Evolutionary conservation across 2,113 vertebrate species (phyloP), one percentile per base, ranked within the genome.

Genomic region (Rhinoptilus africanus): DNA sequence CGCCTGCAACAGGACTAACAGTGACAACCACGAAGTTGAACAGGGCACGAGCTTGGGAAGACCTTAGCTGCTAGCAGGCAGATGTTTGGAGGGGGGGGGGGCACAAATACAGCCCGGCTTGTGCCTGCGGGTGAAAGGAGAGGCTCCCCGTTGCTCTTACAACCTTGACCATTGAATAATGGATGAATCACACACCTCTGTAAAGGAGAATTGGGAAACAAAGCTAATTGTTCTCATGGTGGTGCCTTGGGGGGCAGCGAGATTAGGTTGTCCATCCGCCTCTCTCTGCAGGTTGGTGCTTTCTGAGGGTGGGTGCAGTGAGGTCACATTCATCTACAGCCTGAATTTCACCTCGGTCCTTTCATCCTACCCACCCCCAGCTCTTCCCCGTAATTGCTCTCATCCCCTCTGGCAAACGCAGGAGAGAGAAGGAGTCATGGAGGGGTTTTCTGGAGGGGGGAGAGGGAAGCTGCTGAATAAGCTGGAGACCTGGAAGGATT

Each of bases 381-480:
- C 87, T 92, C 76, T 59, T 78, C 66, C 48, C 84, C 1, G 0
- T 48, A 53, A 71, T 60, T 15, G 63, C 50, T 89, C 45, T 86
- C 79, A 76, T 95, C 53, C 75, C 66, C 54, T 77, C 80, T 93
- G 91, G 92, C 81, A 92, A 93, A 60, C 1, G 63, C 75, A 83
- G 84, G 71, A 86, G 51, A 62, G 56, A 57, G 54, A 67, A 80
- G 43, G 47, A 93, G 45, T 57, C 81, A 47, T 0, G 0, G 71
- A 41, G 47, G n/a, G 12, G 13, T 18, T 78, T 94, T 88, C 27
- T 37, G 84, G 73, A 95, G 45, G 1, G 9, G 64, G n/a, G 68
- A 93, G 62, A 54, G 71, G 20, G 66, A 83, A 83, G 73, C 88
- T 96, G 94, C 96, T 96, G 95, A 92, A 84, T 96, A 93, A 97